These are phyloP conservation scores for Chrysocyon brachyurus DNA, from an alignment of 2,797 vertebrate species.

Conservation along the genomic window DNA sequence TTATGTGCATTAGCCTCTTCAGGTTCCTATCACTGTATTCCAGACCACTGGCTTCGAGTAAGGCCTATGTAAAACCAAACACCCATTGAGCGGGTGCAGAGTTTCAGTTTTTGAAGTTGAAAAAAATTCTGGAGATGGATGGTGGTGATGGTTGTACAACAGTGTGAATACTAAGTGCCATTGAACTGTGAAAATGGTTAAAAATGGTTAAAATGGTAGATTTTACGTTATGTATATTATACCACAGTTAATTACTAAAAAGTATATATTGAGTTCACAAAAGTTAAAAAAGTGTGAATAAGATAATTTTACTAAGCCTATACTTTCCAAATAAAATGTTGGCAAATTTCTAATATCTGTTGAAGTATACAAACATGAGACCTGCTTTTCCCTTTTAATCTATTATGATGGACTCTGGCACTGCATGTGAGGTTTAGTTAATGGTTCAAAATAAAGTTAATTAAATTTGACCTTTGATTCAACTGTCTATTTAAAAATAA, in stretches of 20 bases:
- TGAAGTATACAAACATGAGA: neutral
- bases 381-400: neutral
- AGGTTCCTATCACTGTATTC: neutral
- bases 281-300: neutral
- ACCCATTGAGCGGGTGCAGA: neutral
- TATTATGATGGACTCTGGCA: neutral
- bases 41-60: neutral
- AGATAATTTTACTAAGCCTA: neutral
- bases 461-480: conserved; percentile 25
- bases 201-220: neutral
- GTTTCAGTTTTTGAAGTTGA: neutral
- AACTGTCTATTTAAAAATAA: neutral
- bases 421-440: neutral
- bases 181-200: neutral
- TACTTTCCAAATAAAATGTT: conserved; percentile 25
- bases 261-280: neutral
- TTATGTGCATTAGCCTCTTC: neutral
- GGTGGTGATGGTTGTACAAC: neutral
- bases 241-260: neutral
- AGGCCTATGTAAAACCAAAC: neutral
- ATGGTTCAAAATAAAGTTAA: conserved; percentile 35
- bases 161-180: neutral
- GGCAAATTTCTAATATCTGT: neutral
- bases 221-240: neutral
- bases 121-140: neutral